Evolutionary conservation across 2,113 vertebrate genomes (phyloP), one percentile per base, ranked within the genome.

Genomic region (Lontra canadensis): DNA sequence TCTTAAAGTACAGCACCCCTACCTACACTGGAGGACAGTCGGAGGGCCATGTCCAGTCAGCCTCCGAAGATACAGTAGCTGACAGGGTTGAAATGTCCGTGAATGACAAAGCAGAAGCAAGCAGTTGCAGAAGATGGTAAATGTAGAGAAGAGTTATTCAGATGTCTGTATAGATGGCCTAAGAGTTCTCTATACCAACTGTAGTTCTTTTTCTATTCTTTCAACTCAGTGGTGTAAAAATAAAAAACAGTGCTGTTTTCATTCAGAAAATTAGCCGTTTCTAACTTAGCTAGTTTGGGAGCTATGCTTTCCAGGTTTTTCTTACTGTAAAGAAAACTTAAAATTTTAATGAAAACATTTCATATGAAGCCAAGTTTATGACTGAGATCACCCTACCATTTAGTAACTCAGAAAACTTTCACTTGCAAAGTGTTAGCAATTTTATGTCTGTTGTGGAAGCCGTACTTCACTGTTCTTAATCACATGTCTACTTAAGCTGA

Each of bases 1-100:
- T 99, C 3, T 98, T 99, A 76, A 99, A 99, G 97, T 99, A 99
- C 98, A 99, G 99, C 96, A 98, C 99, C 1, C 99, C 99, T 67
- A 99, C 99, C 0, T 99, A 99, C 21, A 96, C 98, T 0, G 98
- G 96, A 47, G 97, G 97, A 3, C 99, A 99, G 55, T 14, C 98
- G 13, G 98, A 98, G 55, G 78, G 98, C 67, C 86, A 96, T 0
- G 6, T 98, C 36, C 98, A 98, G 0, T 86, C 98, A 7, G 29
- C 98, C 6, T 94, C 98, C 2, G 98, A 98, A 7, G 57, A 97
- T 0, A 94, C 96, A 18, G 79, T 74, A n/a, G 97, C 94, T 73
- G 95, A 97, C 55, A 94, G 90, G n/a, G 76, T 90, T 34, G 95
- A 95, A 49, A 65, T 94, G 78, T 95, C 97, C 34, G 57, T 73